Base-by-base conservation (phyloP, 2,888 invertebrate genomes). In the Diaprepes abbreviatus region DNA sequence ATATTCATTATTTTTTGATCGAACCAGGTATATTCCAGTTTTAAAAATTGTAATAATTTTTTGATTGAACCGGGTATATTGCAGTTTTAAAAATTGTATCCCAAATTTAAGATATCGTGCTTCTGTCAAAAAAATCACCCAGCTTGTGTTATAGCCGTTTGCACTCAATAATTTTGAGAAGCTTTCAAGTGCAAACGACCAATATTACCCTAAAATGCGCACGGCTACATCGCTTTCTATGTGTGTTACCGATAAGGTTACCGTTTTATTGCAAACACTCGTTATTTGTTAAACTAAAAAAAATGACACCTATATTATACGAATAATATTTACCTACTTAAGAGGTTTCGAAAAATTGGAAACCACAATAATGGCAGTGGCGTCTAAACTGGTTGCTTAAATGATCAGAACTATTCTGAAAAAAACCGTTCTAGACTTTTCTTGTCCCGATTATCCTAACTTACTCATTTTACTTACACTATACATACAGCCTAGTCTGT, bases 321-420 rank as follows among this genome's bases (percentile, higher is more conserved):
- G 59, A 58, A 59, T 54, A 65, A 70, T 65, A 70, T 65, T 70
- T 66, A 66, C 65, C 70, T 70, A 66, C 65, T 66, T 75, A 73
- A 74, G 76, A 77, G 75, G 74, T 75, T 75, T 77, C 75, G 71
- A 75, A 75, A 79, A 79, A 77, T 77, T 77, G 72, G 75, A 75
- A 79, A 79, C 78, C 79, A 78, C 78, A 73, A 73, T 75, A 79
- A 79, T 81, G 81, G 81, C 81, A 81, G 81, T 81, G 81, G 79
- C 77, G 75, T 75, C 63, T 77, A 77, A 77, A 80, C 80, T 80
- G 80, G 80, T 79, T 81, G 80, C 35, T 76, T 78, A 79, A 77
- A 78, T 77, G 79, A 78, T 78, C 78, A 77, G 75, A 78, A 78
- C 76, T 75, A 73, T 74, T 73, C 65, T 63, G 45, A 69, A 70